Evolutionary conservation across 2,888 invertebrate genomes (phyloP).

Genomic region (Diloba caeruleocephala): DNA sequence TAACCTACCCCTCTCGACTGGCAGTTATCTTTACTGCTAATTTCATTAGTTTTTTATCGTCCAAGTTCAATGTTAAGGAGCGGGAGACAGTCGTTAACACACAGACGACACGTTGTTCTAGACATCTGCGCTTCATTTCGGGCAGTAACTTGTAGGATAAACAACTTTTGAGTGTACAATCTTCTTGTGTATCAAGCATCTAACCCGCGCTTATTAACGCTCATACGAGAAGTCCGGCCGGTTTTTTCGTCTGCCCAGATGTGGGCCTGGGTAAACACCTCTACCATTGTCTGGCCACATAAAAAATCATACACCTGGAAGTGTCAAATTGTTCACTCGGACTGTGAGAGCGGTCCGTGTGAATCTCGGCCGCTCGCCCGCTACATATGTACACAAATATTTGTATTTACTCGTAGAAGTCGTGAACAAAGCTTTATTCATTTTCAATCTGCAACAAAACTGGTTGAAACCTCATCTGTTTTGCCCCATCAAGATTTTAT

Average conservation of each 20-base stretch:
- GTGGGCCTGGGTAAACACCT: slow-evolving; percentile 83
- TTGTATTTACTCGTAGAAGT: slow-evolving; percentile 37
- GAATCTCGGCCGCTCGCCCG: slow-evolving; percentile 67
- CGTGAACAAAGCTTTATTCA: slow-evolving; percentile 21
- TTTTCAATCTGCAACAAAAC: slow-evolving; percentile 38
- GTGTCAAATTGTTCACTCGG: slow-evolving; percentile 88
- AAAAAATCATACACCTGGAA: slow-evolving; percentile 88
- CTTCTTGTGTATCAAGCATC: slow-evolving; percentile 59
- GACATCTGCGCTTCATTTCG: slow-evolving; percentile 76
- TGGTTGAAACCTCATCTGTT: slow-evolving; percentile 20
- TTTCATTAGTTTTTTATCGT: slow-evolving; percentile 83
- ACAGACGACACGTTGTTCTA: slow-evolving; percentile 76
- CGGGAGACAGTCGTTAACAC: slow-evolving; percentile 68
- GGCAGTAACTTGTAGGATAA: slow-evolving; percentile 74
- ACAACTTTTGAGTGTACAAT: slow-evolving; percentile 72
- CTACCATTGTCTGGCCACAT: slow-evolving; percentile 76
- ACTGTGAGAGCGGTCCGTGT: slow-evolving; percentile 81
- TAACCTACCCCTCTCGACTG: slow-evolving; percentile 74
- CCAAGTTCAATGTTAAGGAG: slow-evolving; percentile 84
- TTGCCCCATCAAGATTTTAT: slow-evolving; percentile 21
- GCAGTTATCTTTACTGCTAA: slow-evolving; percentile 83
- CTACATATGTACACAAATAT: slow-evolving; percentile 59
- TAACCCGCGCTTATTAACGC: slow-evolving; percentile 82
- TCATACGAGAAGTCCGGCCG: slow-evolving; percentile 84
- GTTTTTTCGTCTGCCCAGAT: slow-evolving; percentile 86